A percentile compares a stretch with the other conserved stretches of the same genome.
Conservation (phyloP, 2,888 invertebrate species). For the Bruchidius siliquastri region DNA sequence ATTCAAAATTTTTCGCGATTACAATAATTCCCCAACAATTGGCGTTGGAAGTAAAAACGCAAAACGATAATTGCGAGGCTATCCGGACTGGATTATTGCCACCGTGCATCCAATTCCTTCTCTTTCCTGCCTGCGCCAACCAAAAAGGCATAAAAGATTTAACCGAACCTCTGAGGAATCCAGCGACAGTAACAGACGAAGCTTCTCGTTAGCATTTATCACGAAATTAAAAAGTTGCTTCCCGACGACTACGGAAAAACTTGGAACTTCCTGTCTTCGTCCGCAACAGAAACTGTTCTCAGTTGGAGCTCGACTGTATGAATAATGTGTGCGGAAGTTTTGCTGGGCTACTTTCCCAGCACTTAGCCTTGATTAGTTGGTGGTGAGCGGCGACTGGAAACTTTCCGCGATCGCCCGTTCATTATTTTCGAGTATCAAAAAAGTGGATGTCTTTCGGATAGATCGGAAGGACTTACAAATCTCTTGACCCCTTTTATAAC, state of each 20-base stretch:
- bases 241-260: neutral
- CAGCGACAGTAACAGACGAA: neutral
- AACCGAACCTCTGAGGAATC: neutral
- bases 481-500: neutral
- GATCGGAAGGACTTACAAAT: neutral
- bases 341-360: neutral
- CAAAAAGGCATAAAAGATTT: neutral
- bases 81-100: neutral
- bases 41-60: no score
- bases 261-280: neutral
- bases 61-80: no score
- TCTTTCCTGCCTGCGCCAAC: neutral
- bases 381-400: neutral
- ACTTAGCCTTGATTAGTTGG: neutral
- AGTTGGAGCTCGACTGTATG: neutral
- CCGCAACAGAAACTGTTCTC: neutral
- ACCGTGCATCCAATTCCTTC: neutral
- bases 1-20: no score
- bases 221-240: neutral
- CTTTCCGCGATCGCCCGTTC: neutral
- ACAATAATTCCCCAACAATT: no score
- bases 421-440: neutral
- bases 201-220: neutral
- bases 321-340: neutral
- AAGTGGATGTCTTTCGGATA: neutral